Evolutionary conservation across 1,140 invertebrate species (phyloP).

Genomic region (Drosophila athabasca): DNA sequence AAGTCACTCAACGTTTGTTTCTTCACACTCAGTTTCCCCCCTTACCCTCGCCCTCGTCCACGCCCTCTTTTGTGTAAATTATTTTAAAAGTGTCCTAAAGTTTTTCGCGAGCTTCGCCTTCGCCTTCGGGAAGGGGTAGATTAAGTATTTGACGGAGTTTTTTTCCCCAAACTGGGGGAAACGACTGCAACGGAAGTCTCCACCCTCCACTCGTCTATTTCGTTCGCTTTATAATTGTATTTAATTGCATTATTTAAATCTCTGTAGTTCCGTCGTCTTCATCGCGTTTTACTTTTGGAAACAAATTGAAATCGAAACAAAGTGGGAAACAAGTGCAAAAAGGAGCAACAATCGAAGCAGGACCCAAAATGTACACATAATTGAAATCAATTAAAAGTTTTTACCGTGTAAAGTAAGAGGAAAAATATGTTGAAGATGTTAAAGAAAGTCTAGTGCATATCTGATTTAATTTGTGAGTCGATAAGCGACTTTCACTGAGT

Average conservation of each 20-base stretch:
- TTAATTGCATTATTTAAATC: slow-evolving; percentile 72
- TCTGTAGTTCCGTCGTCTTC: not conserved
- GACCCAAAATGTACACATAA: not conserved
- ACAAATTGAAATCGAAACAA: slow-evolving; percentile 69
- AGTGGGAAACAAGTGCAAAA: slow-evolving; percentile 36
- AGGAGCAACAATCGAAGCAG: not conserved
- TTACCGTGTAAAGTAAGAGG: too few relatives aligned
- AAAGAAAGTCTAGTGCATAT: too few relatives aligned
- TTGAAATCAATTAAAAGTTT: too few relatives aligned
- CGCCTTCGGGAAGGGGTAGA: slow-evolving; percentile 13
- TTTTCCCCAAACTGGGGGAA: slow-evolving; percentile 4
- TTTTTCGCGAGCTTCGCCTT: slow-evolving; percentile 39
- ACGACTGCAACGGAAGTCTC: slow-evolving; percentile 16
- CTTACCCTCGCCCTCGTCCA: not conserved
- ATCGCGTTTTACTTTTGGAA: slow-evolving; percentile 37
- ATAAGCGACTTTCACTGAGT: too few relatives aligned
- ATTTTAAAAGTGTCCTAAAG: slow-evolving; percentile 73
- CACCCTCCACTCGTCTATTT: slow-evolving; percentile 39
- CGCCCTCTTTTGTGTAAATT: slow-evolving; percentile 45
- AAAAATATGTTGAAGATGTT: too few relatives aligned
- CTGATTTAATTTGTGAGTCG: too few relatives aligned
- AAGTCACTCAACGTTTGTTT: slow-evolving; percentile 58
- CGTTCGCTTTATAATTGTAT: slow-evolving; percentile 63
- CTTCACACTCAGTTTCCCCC: not conserved
- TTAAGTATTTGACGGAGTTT: slow-evolving; percentile 25